These are phyloP conservation scores for Diloba caeruleocephala DNA, from an alignment of 2,888 invertebrate species.

Conservation along the genomic window DNA sequence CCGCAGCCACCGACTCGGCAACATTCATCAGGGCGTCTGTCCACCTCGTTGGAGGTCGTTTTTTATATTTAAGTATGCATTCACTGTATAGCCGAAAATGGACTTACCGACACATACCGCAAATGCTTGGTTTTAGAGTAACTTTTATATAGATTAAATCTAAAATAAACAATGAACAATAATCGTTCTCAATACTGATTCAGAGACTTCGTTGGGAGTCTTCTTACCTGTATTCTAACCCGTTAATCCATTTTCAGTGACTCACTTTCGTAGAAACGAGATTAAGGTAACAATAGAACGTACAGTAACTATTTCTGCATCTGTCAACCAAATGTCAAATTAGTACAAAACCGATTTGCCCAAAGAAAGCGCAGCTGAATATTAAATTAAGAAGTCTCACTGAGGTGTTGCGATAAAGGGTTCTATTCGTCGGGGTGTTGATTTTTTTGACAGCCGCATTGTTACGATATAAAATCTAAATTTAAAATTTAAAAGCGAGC, in stretches of 20 bases:
- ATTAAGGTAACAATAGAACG: slow-evolving; percentile 73
- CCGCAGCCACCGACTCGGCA: too few relatives aligned
- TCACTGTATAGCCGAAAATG: too few relatives aligned
- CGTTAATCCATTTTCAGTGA: slow-evolving; percentile 70
- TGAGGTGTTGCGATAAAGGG: slow-evolving; percentile 68
- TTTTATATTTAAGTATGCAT: too few relatives aligned
- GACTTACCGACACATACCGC: too few relatives aligned
- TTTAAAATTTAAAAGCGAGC: slow-evolving; percentile 63
- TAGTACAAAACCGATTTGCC: slow-evolving; percentile 76
- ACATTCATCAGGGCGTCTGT: too few relatives aligned
- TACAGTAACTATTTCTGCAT: slow-evolving; percentile 62
- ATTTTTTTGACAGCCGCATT: slow-evolving; percentile 80
- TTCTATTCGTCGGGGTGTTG: slow-evolving; percentile 70
- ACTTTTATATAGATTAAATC: too few relatives aligned
- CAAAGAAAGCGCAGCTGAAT: slow-evolving; percentile 76
- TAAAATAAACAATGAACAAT: too few relatives aligned
- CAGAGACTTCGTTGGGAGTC: slow-evolving; percentile 65
- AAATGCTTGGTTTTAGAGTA: too few relatives aligned
- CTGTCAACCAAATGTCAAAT: slow-evolving; percentile 84
- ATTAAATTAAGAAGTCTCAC: slow-evolving; percentile 73
- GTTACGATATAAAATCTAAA: slow-evolving; percentile 64
- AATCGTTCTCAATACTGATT: background rate
- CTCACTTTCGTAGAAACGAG: slow-evolving; percentile 56
- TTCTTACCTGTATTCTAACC: slow-evolving; percentile 70
- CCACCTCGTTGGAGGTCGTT: too few relatives aligned